phyloP scores from a whole-genome alignment of 2,888 invertebrate species.

The Macrosiphum euphorbiae region DNA sequence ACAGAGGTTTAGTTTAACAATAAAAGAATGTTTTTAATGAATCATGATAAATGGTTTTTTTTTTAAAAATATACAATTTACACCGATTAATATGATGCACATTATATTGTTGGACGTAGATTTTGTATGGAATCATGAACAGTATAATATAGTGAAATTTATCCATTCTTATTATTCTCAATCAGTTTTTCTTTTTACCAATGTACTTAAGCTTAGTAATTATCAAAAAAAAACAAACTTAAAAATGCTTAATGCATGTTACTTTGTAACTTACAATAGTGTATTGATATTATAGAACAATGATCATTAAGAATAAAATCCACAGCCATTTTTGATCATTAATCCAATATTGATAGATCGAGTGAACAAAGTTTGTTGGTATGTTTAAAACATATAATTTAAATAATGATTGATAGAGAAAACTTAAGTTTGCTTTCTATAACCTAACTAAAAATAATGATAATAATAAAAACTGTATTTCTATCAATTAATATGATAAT shows the following conservation, averaged over 20 bases:
- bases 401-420: not conserved
- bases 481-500: not conserved
- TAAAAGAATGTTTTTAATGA: not conserved
- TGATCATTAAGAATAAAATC: constrained; percentile 55
- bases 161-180: not conserved
- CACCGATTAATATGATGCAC: too few relatives aligned
- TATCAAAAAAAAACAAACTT: not conserved
- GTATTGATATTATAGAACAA: constrained; percentile 26
- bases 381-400: constrained; percentile 10
- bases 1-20: constrained; percentile 42
- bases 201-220: not conserved
- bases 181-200: not conserved
- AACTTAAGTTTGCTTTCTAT: not conserved
- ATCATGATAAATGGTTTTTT: not conserved
- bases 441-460: not conserved
- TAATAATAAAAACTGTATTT: not conserved
- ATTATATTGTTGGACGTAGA: not conserved
- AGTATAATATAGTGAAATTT: not conserved
- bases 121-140: not conserved
- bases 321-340: constrained; percentile 62
- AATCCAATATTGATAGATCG: constrained; percentile 16
- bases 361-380: not conserved
- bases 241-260: not conserved
- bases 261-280: constrained; percentile 4
- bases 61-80: not conserved